Percentiles rank a stretch among this genome's conserved stretches.
Conservation (phyloP, 2,888 invertebrate species). For the Tachystola acroxantha region DNA sequence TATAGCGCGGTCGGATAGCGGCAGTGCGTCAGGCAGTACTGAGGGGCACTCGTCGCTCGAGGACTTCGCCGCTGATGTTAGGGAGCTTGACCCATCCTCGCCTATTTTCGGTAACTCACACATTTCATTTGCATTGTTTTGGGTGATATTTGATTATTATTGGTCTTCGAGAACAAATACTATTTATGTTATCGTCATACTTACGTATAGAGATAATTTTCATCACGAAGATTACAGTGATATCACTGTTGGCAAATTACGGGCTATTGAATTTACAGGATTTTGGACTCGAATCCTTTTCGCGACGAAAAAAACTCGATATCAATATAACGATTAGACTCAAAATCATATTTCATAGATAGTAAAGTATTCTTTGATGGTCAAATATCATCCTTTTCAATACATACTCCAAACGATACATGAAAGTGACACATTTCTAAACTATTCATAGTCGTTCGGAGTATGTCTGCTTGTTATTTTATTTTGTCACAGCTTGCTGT, state of each 20-base stretch:
- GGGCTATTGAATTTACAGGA: no score
- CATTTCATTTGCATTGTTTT: background rate
- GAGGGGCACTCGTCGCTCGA: slow-evolving; percentile 56
- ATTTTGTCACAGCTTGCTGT: slow-evolving; percentile 24
- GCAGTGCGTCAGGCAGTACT: slow-evolving; percentile 53
- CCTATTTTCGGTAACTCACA: slow-evolving; percentile 67
- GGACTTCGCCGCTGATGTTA: slow-evolving; percentile 69
- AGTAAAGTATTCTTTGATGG: no score
- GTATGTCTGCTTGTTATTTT: slow-evolving; percentile 12
- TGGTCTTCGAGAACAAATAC: no score
- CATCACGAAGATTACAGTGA: no score
- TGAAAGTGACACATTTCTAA: no score
- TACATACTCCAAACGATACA: no score
- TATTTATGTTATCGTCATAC: background rate
- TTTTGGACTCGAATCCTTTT: no score
- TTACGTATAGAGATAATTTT: background rate
- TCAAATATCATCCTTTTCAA: no score
- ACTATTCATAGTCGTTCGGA: background rate
- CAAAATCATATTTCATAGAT: no score
- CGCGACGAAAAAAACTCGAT: no score
- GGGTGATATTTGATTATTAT: slow-evolving; percentile 36
- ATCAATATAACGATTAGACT: no score
- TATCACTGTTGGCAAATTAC: no score
- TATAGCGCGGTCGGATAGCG: slow-evolving; percentile 68
- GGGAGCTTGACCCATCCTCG: slow-evolving; percentile 71